These are phyloP conservation scores for Lethenteron reissneri DNA, from an alignment of 2,113 vertebrate genomes.

Conservation along the genomic window DNA sequence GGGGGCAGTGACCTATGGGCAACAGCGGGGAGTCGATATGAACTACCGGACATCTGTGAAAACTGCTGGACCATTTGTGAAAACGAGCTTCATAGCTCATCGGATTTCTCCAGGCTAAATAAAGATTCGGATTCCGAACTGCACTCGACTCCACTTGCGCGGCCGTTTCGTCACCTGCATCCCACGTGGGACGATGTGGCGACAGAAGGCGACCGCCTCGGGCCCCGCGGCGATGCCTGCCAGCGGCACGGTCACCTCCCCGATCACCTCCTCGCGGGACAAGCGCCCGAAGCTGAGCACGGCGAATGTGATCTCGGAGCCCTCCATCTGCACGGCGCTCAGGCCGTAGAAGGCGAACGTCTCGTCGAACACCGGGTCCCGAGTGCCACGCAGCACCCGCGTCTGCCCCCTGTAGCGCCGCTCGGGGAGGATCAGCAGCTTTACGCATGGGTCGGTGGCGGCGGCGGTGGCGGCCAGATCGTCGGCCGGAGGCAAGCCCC, in stretches of 20 bases:
- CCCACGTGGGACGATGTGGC: conserved; percentile 81
- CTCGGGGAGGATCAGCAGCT: conserved; percentile 83
- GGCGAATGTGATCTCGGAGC: conserved; percentile 67
- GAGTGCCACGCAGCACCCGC: conserved; percentile 74
- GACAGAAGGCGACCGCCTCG: conserved; percentile 56
- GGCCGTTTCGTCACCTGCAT: conserved; percentile 41
- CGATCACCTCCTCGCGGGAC: conserved; percentile 85
- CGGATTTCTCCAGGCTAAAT: no score
- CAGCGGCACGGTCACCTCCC: conserved; percentile 71
- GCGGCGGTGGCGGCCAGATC: conserved; percentile 62
- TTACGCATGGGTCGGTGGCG: conserved; percentile 79
- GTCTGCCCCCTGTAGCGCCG: conserved; percentile 97
- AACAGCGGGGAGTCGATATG: no score
- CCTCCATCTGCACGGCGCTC: conserved; percentile 49
- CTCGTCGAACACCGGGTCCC: conserved; percentile 83
- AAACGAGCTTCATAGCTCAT: no score
- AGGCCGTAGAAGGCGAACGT: conserved; percentile 94
- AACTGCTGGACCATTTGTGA: no score
- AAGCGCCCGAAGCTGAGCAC: conserved; percentile 87
- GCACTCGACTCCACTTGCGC: no score
- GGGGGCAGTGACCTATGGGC: no score
- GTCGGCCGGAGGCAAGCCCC: conserved; percentile 65
- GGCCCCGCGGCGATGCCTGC: conserved; percentile 44
- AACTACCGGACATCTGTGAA: no score
- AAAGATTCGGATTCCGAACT: no score